These are phyloP conservation scores for Hesperia comma DNA, from an alignment of 2,888 invertebrate genomes.

Conservation along the genomic window DNA sequence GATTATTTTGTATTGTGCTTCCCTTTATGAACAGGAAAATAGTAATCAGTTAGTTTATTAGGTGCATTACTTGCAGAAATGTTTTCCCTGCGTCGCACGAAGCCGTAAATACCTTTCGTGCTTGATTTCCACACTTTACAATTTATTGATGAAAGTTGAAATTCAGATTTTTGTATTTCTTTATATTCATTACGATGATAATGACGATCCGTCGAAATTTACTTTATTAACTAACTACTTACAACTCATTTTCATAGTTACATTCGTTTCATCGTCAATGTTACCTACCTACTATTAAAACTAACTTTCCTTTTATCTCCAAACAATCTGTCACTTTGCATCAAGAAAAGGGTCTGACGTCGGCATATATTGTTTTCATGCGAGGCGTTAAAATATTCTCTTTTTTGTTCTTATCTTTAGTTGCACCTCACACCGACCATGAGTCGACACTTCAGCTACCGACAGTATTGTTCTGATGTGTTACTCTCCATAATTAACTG, in stretches of 20 bases:
- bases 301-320: not conserved
- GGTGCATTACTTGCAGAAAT: constrained; percentile 76
- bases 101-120: constrained; percentile 30
- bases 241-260: too few species aligned
- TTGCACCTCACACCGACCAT: constrained; percentile 44
- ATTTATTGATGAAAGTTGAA: not conserved
- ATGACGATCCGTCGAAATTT: too few species aligned
- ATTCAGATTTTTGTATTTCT: too few species aligned
- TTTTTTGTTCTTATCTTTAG: constrained; percentile 38
- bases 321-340: not conserved
- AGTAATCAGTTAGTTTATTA: constrained; percentile 79
- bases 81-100: constrained; percentile 31
- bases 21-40: constrained; percentile 72
- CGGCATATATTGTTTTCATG: constrained; percentile 26
- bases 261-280: not conserved
- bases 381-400: constrained; percentile 30
- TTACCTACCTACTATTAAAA: not conserved
- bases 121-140: constrained; percentile 32
- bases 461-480: constrained; percentile 54
- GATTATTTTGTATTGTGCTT: constrained; percentile 75
- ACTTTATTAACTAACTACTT: too few species aligned
- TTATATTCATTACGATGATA: too few species aligned
- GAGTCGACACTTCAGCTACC: constrained; percentile 46
- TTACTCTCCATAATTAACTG: constrained; percentile 68
- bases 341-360: constrained; percentile 7